Base-by-base conservation (phyloP, 2,888 invertebrate genomes). In the Drosophila paramelanica region DNA sequence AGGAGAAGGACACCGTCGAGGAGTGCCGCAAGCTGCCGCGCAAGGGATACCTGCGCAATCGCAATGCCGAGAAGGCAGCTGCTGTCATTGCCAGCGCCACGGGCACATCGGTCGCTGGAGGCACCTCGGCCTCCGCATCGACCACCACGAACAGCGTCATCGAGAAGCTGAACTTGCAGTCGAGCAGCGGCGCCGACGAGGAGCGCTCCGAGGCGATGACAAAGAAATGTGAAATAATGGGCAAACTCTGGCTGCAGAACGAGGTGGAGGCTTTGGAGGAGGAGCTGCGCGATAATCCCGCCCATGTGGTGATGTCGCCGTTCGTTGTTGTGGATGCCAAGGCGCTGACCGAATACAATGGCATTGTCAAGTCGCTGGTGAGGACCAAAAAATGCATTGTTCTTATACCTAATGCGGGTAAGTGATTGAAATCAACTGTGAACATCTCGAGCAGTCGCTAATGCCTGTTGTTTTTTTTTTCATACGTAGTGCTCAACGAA, bases 291-390 rank as follows among this genome's bases (percentile, higher is more conserved):
- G 92, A 91, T 53, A 91, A 90, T 73, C 90, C 91, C 23, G 72
- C 90, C 27, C 90, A 90, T 65, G 86, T 92, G 70, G 88, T 95
- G 1, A 94, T 96, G 88, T 97, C 97, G 0, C 97, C 98, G 0
- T 96, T 98, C 90, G 93, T 98, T 42, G 97, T 97, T n/a, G 94
- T 97, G 1, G 98, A 98, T 92, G 94, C 96, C 0, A 95, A 96
- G 71, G 96, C 96, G 8, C 93, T 98, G 45, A 95, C 96, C 78
- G 94, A 95, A 81, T 95, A 96, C 89, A 95, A 96, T 75, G 94
- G 95, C 31, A 94, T 96, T 74, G 95, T 98, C 62, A 97, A 97
- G 90, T 96, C 96, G 89, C 93, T 98, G 71, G 95, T 97, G n/a
- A 94, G 95, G 78, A 95, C 96, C 17, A 95, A 96, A 79, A 96